Base-by-base conservation (phyloP, 2,797 vertebrate species). In the Xenentodon cancila region DNA sequence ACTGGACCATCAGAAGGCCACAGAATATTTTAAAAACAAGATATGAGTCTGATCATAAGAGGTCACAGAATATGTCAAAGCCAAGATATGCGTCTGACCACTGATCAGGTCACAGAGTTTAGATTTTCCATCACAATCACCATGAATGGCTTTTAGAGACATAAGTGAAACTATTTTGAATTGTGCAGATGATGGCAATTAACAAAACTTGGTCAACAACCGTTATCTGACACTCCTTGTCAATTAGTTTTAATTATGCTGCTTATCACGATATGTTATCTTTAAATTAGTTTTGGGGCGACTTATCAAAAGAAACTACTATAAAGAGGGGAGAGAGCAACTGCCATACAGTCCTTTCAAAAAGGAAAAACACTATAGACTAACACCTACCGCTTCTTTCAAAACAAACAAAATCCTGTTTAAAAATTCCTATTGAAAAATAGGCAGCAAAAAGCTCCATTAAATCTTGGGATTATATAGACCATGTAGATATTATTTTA, bases 221-320 rank as follows among this genome's bases (percentile, higher is more conserved):
- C 22, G 32, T 53, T 2, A 43, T 64, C 52, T 48, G 25, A 53
- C 47, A 22, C 9, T 13, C 25, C 20, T 25, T 11, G 9, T 59
- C 53, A 63, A 49, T 22, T 47, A 37, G 17, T 53, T 25, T 21
- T 59, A 50, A 55, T 51, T 45, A 45, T 37, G 9, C n/a, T 17
- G 47, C 54, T 48, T 64, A 30, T 55, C 40, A 11, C 15, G 15
- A 21, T 16, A 50, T 40, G 7, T 40, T 17, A 20, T 46, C 55
- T 55, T 56, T 2, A 5, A 22, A 43, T 53, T 7, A 21, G 21
- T 30, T 40, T 30, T 50, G 16, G 18, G n/a, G 12, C 0, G 15
- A 7, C 49, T 54, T 45, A 49, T 40, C 17, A 20, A 44, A 18
- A 18, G 51, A 27, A 7, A 11, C 19, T 53, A 9, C 25, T 25